Evolutionary conservation across 2,888 invertebrate species (phyloP), one percentile per base, ranked within the genome.

Genomic region (Synanthedon myopaeformis): DNA sequence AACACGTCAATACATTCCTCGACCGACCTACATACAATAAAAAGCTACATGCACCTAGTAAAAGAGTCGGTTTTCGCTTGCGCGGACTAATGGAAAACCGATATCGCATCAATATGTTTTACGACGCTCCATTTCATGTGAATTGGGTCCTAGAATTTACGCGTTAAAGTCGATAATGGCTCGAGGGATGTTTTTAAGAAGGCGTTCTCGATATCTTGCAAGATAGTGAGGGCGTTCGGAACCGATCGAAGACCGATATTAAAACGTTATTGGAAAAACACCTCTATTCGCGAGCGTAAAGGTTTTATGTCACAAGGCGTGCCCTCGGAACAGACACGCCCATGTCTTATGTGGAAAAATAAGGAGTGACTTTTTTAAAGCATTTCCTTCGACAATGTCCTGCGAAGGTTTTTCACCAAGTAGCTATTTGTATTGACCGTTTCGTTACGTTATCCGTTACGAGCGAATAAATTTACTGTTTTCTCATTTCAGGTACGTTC

Each of bases 1-100:
- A 87, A 82, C 84, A 84, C 87, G 87, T 87, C 87, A 87, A 87
- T 87, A 87, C 87, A 82, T 87, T 87, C 79, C 85, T 78, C 76
- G 61, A 66, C 59, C 59, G 58, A 45, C 49, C 54, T 70, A 70
- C 82, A 79, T 59, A 67, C 74, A 71, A 35, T 35, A 35, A 35
- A 83, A 61, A 68, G 59, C 57, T 56, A 57, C 64, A 72, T 66
- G 62, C 81, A 70, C 1, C 0, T 1, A 3, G 0, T 12, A 5
- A 61, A 67, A 82, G 55, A 67, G 81, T 67, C 58, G 65, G 73
- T 51, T 65, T 70, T 79, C 59, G 62, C 58, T 59, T 60, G 66
- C 45, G 56, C 13, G 52, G 45, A 51, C 64, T 85, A 87, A 87
- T 87, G 87, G 87, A 87, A 86, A 87, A 87, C 87, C 87, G 81